Evolutionary conservation across 2,797 vertebrate genomes (phyloP).

Genomic region (Potorous gilbertii): DNA sequence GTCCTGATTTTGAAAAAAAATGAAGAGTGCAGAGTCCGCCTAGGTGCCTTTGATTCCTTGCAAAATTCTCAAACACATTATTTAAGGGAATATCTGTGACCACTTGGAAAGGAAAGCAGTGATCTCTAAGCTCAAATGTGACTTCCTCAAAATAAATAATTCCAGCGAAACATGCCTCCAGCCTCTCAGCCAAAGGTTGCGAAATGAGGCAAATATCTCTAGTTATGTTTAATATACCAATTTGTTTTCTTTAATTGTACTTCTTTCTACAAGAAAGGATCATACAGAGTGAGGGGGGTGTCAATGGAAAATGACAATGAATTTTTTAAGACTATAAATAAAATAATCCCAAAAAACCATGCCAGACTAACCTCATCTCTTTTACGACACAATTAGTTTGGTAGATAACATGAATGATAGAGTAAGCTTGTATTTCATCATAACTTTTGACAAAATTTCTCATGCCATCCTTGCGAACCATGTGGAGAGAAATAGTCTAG

Average conservation of each 20-base stretch:
- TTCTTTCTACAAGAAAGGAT: background rate
- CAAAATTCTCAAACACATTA: background rate
- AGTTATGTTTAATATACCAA: no score
- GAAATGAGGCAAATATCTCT: no score
- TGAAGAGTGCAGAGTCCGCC: background rate
- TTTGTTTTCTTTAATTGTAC: background rate
- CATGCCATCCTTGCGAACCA: background rate
- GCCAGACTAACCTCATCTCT: background rate
- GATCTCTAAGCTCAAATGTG: background rate
- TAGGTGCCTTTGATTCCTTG: background rate
- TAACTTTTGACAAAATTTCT: background rate
- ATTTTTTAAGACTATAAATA: background rate
- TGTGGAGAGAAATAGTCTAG: background rate
- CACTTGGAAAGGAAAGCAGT: background rate
- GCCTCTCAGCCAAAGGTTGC: no score
- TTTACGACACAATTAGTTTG: background rate
- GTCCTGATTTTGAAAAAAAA: background rate
- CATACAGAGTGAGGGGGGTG: background rate
- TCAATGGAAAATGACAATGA: background rate
- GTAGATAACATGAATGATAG: background rate
- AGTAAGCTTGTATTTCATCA: background rate
- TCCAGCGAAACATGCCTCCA: no score
- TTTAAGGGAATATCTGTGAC: background rate
- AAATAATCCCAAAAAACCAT: background rate
- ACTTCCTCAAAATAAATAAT: background rate